Base-by-base conservation (phyloP, 2,113 vertebrate species). In the Zosterops pallidus region DNA sequence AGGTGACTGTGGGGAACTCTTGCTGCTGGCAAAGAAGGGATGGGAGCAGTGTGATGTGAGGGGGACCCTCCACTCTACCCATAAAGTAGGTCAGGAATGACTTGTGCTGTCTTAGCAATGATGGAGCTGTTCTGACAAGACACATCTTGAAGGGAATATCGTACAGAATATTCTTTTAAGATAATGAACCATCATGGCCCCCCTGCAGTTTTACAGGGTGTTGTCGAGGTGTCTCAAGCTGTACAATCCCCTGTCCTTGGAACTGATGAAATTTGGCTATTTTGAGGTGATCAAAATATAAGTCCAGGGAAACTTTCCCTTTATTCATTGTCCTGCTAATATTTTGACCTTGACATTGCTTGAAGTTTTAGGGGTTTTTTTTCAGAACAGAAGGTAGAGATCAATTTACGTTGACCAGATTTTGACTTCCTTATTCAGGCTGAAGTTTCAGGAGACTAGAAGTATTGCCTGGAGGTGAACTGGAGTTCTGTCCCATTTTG, bases 1-100 rank as follows among this genome's bases (percentile, higher is more conserved):
- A 97, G 98, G 98, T 98, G 88, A 95, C 52, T 33, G 55, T 28
- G 47, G 69, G 6, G 7, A 70, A 4, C 29, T 24, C 2, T 1
- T 3, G 2, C 9, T 23, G 59, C 37, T 4, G 11, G 14, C 9
- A 18, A 8, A 33, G 26, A 23, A 31, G 56, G 63, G 41, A 0
- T 12, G 2, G 31, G 64, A 24, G 37, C 49, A 31, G 23, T 1
- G 24, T 19, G 74, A 4, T 52, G 31, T 31, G 33, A 11, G 35
- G 22, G 47, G 33, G 23, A n/a, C 47, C 20, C 11, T 49, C 10
- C 26, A 1, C 33, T 42, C 68, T 64, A 49, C 60, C 87, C 52
- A 42, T 13, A 11, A 21, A 53, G 12, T 29, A 47, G 39, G 21
- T 69, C 56, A 39, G 50, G 33, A 21, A 4, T n/a, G 21, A 5